Evolutionary conservation across 2,113 vertebrate genomes (phyloP).

Genomic region (Psilopsiagon aurifrons): DNA sequence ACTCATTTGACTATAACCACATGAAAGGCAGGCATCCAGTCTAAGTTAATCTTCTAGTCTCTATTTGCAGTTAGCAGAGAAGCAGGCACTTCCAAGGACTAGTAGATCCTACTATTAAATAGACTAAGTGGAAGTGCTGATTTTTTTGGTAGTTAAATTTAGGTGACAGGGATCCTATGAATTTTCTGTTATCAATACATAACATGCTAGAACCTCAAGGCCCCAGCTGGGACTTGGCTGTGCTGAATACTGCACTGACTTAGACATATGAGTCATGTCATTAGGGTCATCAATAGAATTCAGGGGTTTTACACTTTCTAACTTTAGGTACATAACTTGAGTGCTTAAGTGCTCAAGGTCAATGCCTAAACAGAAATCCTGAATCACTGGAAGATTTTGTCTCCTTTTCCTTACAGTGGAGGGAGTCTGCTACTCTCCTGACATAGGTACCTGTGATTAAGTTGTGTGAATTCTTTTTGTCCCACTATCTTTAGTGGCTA

Average conservation of each 20-base stretch:
- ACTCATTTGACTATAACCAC: neutral
- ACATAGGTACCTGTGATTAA: neutral
- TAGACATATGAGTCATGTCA: neutral
- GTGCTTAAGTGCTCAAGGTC: neutral
- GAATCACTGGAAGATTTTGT: neutral
- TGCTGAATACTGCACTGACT: neutral
- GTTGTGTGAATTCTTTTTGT: accelerated
- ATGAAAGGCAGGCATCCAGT: neutral
- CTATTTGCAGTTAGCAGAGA: neutral
- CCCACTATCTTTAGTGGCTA: neutral
- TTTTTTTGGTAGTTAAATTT: neutral
- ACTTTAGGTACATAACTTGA: neutral
- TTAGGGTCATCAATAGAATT: neutral
- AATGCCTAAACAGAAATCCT: neutral
- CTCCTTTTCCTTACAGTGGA: neutral
- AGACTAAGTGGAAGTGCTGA: neutral
- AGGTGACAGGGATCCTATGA: neutral
- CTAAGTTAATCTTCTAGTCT: neutral
- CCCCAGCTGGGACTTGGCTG: neutral
- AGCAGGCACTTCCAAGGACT: neutral
- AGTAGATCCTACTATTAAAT: neutral
- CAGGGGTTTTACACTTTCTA: neutral
- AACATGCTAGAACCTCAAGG: neutral
- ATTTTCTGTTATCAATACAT: neutral
- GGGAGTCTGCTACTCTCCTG: neutral